Conservation (phyloP, 2,113 vertebrate genomes). For the Nansenia antarctica region DNA sequence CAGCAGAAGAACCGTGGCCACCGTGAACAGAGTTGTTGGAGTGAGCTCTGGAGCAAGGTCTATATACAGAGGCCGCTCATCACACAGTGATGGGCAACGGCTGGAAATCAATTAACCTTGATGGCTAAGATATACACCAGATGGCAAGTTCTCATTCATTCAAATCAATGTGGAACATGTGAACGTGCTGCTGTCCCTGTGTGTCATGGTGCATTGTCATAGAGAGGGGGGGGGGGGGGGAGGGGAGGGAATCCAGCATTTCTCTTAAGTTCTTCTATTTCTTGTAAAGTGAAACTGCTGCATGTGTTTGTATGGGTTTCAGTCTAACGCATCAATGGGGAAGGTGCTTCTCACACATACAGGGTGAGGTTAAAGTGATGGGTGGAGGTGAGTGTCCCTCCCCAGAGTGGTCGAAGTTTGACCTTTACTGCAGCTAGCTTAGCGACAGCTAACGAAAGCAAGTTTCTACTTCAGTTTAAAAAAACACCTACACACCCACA, state of each 20-base stretch:
- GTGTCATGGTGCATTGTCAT: neutral
- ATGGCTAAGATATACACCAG: no score
- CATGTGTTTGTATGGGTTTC: slow-evolving; percentile 57
- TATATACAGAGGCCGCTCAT: no score
- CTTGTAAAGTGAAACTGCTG: slow-evolving; percentile 73
- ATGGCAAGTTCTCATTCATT: no score
- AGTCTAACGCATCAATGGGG: slow-evolving; percentile 11
- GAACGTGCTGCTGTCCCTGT: neutral
- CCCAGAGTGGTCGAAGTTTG: slow-evolving; percentile 47
- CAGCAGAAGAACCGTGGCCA: no score
- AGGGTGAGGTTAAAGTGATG: neutral
- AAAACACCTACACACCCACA: slow-evolving; percentile 10
- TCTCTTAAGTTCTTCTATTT: slow-evolving; percentile 66
- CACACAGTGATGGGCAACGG: no score
- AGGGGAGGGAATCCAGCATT: slow-evolving; percentile 48
- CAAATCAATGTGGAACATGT: no score
- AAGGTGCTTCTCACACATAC: neutral
- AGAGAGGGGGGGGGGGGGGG: neutral
- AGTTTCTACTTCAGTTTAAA: neutral
- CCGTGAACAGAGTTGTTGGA: no score
- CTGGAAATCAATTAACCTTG: no score
- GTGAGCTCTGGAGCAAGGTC: no score
- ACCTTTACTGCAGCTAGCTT: slow-evolving; percentile 52
- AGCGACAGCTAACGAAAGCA: slow-evolving; percentile 19
- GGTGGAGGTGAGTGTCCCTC: slow-evolving; percentile 1